These are phyloP conservation scores for Didymodactylos carnosus DNA, from an alignment of 2,888 invertebrate genomes.

Conservation along the genomic window DNA sequence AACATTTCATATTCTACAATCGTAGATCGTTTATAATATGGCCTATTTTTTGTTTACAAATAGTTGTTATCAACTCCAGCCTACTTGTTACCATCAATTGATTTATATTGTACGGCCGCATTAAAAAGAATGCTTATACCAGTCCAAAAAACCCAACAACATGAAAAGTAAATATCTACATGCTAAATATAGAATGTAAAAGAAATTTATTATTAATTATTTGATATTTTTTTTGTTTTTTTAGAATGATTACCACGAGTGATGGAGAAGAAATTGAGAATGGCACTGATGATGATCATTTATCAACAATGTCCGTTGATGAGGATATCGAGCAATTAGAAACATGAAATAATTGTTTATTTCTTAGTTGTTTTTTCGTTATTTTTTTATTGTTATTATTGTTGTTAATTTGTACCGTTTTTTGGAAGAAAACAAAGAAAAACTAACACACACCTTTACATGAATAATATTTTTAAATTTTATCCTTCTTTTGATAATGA, in stretches of 20 bases:
- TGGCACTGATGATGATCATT: no score
- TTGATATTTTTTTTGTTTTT: neutral
- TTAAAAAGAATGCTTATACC: constrained; percentile 7
- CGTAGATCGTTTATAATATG: no score
- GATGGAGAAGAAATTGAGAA: neutral
- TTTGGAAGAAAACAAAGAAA: neutral
- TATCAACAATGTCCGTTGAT: neutral
- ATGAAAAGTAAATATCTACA: neutral
- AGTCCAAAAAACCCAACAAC: neutral
- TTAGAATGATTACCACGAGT: neutral
- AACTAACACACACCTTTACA: no score
- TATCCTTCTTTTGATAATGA: no score
- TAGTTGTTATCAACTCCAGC: constrained; percentile 2
- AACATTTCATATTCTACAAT: no score
- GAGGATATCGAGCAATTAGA: no score
- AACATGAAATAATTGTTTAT: neutral
- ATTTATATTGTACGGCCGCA: neutral
- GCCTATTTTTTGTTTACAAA: no score
- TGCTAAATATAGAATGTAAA: no score
- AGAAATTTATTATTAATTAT: no score
- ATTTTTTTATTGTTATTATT: neutral
- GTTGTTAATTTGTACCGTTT: neutral
- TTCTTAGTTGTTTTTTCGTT: neutral
- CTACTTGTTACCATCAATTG: constrained; percentile 9
- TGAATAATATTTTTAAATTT: no score